phyloP scores from a whole-genome alignment of 1,140 invertebrate genomes.

The Aphidius ervi region DNA sequence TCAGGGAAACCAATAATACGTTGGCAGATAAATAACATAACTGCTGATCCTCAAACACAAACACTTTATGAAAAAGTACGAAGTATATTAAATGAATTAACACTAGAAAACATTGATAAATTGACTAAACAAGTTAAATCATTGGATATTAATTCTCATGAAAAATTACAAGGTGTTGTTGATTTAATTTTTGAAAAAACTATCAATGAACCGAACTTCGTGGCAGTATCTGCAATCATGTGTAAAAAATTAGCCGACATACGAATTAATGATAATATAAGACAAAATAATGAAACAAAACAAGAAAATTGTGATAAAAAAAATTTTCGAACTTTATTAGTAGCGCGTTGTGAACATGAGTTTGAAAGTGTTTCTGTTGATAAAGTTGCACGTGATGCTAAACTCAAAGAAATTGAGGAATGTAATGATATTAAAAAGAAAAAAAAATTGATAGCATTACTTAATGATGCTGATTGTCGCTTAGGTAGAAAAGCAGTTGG shows the following conservation, averaged over 20 bases:
- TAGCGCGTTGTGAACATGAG: constrained; percentile 80
- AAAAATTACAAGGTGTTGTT: constrained; percentile 78
- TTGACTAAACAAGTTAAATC: constrained; percentile 72
- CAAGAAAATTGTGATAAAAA: constrained; percentile 26
- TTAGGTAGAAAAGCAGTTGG: constrained; percentile 79
- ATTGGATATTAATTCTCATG: constrained; percentile 75
- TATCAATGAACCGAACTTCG: constrained; percentile 89
- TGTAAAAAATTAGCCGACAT: constrained; percentile 63
- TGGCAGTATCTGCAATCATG: constrained; percentile 83
- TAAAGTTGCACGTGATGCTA: constrained; percentile 56
- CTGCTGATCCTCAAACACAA: constrained; percentile 64
- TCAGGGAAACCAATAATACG: constrained; percentile 77
- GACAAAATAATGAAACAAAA: constrained; percentile 19
- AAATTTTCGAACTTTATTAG: constrained; percentile 76
- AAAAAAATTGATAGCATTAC: constrained; percentile 62
- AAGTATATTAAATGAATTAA: constrained; percentile 90
- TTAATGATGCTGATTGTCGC: constrained; percentile 73
- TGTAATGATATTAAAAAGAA: constrained; percentile 66
- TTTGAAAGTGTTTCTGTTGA: constrained; percentile 78
- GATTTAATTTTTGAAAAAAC: constrained; percentile 93
- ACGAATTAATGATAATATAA: constrained; percentile 51
- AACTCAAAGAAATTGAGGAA: constrained; percentile 63
- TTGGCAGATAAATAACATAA: constrained; percentile 48
- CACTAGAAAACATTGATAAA: constrained; percentile 85
- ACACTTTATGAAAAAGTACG: constrained; percentile 78